These are phyloP conservation scores for pig (Sus scrofa) DNA, from an alignment of 2,113 vertebrate genomes.

Conservation along the genomic window DNA sequence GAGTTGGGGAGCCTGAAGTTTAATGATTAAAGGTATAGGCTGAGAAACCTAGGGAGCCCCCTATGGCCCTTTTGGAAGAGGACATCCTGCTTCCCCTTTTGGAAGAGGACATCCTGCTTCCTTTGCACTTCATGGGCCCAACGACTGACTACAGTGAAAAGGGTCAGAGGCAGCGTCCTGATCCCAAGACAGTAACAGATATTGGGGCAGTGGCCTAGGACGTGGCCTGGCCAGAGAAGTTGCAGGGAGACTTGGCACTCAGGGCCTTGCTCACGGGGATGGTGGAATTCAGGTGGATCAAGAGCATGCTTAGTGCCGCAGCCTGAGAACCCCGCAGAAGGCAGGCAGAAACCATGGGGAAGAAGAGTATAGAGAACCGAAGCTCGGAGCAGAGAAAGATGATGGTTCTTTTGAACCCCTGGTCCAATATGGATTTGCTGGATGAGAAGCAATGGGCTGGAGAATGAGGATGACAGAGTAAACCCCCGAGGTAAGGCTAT, in stretches of 20 bases:
- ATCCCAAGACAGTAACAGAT: background rate
- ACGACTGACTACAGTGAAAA: background rate
- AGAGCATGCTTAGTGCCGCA: background rate
- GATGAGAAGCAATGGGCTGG: background rate
- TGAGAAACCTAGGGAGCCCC: background rate
- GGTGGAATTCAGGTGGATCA: background rate
- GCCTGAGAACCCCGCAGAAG: background rate
- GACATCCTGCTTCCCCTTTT: background rate
- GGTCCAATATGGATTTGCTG: background rate
- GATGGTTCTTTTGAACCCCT: background rate
- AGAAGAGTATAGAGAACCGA: background rate
- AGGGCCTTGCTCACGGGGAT: background rate
- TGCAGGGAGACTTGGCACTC: too few relatives aligned
- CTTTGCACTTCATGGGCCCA: background rate
- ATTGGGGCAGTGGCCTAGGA: background rate
- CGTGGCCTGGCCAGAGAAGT: background rate
- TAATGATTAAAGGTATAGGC: background rate
- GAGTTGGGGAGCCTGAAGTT: background rate
- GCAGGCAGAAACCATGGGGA: background rate
- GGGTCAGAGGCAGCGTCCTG: background rate
- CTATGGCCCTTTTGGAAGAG: background rate
- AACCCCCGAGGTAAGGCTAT: background rate
- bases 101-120: background rate
- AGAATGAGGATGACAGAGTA: background rate
- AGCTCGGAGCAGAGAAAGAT: background rate